These are phyloP conservation scores for Scophthalmus maximus DNA, from an alignment of 2,113 vertebrate genomes.

Conservation along the genomic window DNA sequence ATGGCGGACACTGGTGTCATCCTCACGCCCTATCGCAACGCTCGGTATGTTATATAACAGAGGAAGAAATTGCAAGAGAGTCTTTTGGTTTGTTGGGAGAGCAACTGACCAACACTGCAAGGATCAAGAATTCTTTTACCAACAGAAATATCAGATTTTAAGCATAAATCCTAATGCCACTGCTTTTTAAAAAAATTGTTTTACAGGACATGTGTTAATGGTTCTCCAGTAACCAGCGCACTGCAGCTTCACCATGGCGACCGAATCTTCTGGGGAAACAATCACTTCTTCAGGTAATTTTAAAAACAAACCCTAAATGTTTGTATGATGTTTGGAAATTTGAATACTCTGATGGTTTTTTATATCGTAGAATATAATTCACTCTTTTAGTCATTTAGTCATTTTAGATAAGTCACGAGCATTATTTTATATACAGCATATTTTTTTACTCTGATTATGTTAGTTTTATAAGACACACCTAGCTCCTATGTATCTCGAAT, in stretches of 20 bases:
- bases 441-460: not conserved
- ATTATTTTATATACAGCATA: not conserved
- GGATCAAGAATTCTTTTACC: not conserved
- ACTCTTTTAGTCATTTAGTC: not conserved
- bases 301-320: not conserved
- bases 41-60: slow-evolving; percentile 60
- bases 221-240: slow-evolving; percentile 86
- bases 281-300: slow-evolving; percentile 96
- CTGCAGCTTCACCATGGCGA: slow-evolving; percentile 95
- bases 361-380: too few species aligned
- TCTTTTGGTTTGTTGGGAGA: not conserved
- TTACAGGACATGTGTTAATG: slow-evolving; percentile 93
- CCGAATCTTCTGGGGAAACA: slow-evolving; percentile 98
- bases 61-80: too few species aligned
- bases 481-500: not conserved
- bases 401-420: too few species aligned
- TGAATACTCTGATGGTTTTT: not conserved
- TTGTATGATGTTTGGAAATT: not conserved
- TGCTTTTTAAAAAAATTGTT: slow-evolving; percentile 3
- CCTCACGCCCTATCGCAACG: slow-evolving; percentile 89
- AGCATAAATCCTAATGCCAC: not conserved
- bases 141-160: not conserved
- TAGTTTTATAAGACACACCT: slow-evolving; percentile 1
- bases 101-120: not conserved
- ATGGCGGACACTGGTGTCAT: slow-evolving; percentile 86